A percentile compares a stretch with the other conserved stretches of the same genome.
These are phyloP conservation scores for Vanessa atalanta DNA, from an alignment of 1,140 invertebrate genomes.

Conservation along the genomic window DNA sequence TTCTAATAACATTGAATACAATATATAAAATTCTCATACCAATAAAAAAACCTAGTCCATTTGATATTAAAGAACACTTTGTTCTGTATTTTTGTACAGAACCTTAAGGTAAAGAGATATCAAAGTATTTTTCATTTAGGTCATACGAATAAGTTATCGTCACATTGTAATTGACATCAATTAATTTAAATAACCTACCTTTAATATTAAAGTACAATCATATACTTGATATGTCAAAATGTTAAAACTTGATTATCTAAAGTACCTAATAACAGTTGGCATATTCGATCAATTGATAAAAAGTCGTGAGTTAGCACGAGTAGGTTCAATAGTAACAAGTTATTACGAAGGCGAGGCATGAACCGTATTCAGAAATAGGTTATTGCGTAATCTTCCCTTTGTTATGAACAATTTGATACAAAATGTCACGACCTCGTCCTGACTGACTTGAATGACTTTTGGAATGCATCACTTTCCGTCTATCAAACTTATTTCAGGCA, in stretches of 20 bases:
- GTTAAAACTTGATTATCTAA: constrained; percentile 2
- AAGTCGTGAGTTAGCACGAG: constrained; percentile 52
- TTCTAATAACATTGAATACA: too few relatives aligned
- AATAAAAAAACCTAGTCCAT: too few relatives aligned
- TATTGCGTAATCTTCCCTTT: constrained; percentile 61
- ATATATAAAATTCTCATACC: too few relatives aligned
- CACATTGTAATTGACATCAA: neutral
- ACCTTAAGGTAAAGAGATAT: too few relatives aligned
- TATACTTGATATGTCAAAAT: constrained; percentile 6
- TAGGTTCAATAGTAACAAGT: constrained; percentile 58
- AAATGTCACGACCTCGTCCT: constrained; percentile 50
- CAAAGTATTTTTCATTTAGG: too few relatives aligned
- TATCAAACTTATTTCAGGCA: neutral
- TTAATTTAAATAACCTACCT: too few relatives aligned
- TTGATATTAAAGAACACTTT: too few relatives aligned
- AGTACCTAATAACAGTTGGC: neutral
- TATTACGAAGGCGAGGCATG: constrained; percentile 56
- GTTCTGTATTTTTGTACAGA: too few relatives aligned
- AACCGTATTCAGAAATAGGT: constrained; percentile 39
- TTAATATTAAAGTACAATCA: too few relatives aligned
- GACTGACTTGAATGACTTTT: constrained; percentile 13
- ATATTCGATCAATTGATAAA: constrained; percentile 28
- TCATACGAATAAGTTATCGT: too few relatives aligned
- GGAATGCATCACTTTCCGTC: constrained; percentile 9
- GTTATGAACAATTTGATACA: constrained; percentile 48